These are phyloP conservation scores for Tholera decimalis DNA, from an alignment of 2,888 invertebrate species.

Conservation along the genomic window DNA sequence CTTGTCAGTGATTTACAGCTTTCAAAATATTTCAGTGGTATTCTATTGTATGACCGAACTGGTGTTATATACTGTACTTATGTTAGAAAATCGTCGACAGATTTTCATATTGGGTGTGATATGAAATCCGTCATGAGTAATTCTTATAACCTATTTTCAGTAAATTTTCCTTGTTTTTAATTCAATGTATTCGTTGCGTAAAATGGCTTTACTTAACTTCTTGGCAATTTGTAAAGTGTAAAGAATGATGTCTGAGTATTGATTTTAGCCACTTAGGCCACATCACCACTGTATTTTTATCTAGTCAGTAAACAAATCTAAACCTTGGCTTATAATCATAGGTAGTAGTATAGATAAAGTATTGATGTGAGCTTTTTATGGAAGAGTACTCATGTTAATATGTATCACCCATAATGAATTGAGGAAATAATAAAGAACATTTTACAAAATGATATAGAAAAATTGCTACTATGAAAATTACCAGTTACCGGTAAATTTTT, in stretches of 20 bases:
- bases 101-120: constrained; percentile 19
- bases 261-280: constrained; percentile 46
- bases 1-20: constrained; percentile 51
- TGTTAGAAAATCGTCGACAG: neutral
- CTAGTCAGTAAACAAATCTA: neutral
- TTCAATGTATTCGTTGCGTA: constrained; percentile 8
- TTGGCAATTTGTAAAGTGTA: neutral
- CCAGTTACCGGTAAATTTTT: no score
- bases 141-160: constrained; percentile 33
- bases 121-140: constrained; percentile 12
- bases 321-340: neutral
- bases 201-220: neutral
- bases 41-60: constrained; percentile 5
- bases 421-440: no score
- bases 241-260: constrained; percentile 9
- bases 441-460: no score
- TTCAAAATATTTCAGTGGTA: constrained; percentile 19
- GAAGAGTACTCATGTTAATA: neutral
- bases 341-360: no score
- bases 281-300: constrained; percentile 19
- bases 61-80: neutral
- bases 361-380: no score
- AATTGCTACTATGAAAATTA: no score
- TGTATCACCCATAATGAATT: no score
- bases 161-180: constrained; percentile 41